These are phyloP conservation scores for Psittacula derbiana DNA, from an alignment of 2,797 vertebrate genomes.

Conservation along the genomic window DNA sequence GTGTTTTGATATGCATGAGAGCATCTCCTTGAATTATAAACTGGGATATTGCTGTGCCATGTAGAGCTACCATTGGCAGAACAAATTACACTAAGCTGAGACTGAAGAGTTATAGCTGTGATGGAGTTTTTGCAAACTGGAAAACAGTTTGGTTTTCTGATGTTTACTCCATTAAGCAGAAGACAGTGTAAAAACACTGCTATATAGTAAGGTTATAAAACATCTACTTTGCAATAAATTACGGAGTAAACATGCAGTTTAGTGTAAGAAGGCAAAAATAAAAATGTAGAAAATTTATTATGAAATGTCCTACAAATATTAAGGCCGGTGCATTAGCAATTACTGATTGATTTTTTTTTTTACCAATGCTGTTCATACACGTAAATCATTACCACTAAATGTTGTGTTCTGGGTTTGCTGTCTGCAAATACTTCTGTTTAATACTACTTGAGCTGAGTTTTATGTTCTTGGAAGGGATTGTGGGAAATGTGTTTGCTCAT, in stretches of 20 bases:
- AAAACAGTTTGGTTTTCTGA: not conserved
- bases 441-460: not conserved
- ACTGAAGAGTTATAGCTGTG: not conserved
- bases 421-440: not conserved
- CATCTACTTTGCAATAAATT: not conserved
- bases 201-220: not conserved
- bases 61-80: not conserved
- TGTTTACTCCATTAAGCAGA: not conserved
- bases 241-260: not conserved
- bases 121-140: not conserved
- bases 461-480: not conserved
- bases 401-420: not conserved
- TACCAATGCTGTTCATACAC: not conserved
- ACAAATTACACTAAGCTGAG: not conserved
- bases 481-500: not conserved
- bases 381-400: not conserved
- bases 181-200: not conserved
- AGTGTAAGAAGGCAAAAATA: not conserved
- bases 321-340: not conserved
- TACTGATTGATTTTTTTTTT: not conserved
- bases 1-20: not conserved
- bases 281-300: not conserved
- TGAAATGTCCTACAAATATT: not conserved
- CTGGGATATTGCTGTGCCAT: not conserved
- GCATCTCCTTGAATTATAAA: not conserved